These are phyloP conservation scores for Pterostichus niger DNA, from an alignment of 2,888 invertebrate species.

Conservation along the genomic window DNA sequence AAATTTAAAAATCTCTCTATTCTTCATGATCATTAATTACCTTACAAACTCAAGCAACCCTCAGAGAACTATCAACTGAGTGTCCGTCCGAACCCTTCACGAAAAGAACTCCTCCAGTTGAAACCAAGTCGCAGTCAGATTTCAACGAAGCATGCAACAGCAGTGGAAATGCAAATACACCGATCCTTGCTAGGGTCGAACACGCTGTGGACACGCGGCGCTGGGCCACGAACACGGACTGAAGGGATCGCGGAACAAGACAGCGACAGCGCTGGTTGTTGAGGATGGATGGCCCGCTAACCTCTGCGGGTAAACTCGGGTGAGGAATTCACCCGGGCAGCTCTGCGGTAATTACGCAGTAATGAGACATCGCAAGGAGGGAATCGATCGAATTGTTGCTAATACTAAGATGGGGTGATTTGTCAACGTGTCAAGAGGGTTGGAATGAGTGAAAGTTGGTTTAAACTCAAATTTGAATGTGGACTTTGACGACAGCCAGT, in stretches of 20 bases:
- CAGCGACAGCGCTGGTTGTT: conserved; percentile 13
- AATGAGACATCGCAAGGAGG: conserved; percentile 30
- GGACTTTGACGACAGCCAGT: too few relatives aligned
- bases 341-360: conserved; percentile 42
- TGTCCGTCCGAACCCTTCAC: conserved; percentile 3
- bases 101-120: background rate
- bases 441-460: too few relatives aligned
- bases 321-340: conserved; percentile 19
- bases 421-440: background rate
- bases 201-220: background rate
- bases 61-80: background rate
- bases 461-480: too few relatives aligned
- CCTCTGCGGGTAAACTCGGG: conserved; percentile 38
- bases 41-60: background rate
- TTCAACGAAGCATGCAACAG: conserved; percentile 32
- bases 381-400: background rate
- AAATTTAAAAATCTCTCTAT: too few relatives aligned
- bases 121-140: background rate
- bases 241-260: conserved; percentile 2
- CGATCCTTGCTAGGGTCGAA: conserved; percentile 12
- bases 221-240: background rate
- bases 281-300: conserved; percentile 34
- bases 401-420: conserved; percentile 5
- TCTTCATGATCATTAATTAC: too few relatives aligned
- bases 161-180: conserved; percentile 54